Conservation (phyloP, 2,888 invertebrate species). For the Ephialtes manifestator region DNA sequence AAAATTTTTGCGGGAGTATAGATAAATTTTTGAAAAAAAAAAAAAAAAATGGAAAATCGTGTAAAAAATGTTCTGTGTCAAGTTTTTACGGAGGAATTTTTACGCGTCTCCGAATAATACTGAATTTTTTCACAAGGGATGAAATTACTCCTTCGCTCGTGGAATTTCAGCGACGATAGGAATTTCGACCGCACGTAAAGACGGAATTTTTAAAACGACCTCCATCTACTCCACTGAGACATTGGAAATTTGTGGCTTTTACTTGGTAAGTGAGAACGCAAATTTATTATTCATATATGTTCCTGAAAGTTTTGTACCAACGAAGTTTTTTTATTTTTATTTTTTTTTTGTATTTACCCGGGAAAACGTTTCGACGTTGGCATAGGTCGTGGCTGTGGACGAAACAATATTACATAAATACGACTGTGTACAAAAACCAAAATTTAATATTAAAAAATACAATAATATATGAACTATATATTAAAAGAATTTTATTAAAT, state of each 20-base stretch:
- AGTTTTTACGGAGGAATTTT: not conserved
- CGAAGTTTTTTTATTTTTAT: not conserved
- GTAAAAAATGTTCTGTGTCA: conserved; percentile 1
- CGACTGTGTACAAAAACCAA: not conserved
- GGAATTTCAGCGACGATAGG: not conserved
- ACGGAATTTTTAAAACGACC: conserved; percentile 10
- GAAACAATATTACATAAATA: not conserved
- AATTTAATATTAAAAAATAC: not conserved
- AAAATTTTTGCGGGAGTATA: not conserved
- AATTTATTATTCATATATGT: conserved; percentile 9
- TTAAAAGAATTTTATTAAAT: not conserved
- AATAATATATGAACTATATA: not conserved
- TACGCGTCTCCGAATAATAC: not conserved
- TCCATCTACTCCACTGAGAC: not conserved
- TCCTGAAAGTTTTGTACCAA: not conserved
- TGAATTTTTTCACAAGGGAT: not conserved
- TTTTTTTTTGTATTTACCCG: conserved; percentile 10
- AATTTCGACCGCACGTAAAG: conserved; percentile 24
- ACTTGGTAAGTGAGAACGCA: conserved; percentile 38
- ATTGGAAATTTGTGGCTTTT: conserved; percentile 12
- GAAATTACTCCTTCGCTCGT: not conserved
- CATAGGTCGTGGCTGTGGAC: not conserved
- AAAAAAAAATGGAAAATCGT: not conserved
- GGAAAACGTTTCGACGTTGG: not conserved
- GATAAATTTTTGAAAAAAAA: not conserved